These are phyloP conservation scores for Paedocypris sp. DNA, from an alignment of 2,113 vertebrate genomes.

Conservation along the genomic window DNA sequence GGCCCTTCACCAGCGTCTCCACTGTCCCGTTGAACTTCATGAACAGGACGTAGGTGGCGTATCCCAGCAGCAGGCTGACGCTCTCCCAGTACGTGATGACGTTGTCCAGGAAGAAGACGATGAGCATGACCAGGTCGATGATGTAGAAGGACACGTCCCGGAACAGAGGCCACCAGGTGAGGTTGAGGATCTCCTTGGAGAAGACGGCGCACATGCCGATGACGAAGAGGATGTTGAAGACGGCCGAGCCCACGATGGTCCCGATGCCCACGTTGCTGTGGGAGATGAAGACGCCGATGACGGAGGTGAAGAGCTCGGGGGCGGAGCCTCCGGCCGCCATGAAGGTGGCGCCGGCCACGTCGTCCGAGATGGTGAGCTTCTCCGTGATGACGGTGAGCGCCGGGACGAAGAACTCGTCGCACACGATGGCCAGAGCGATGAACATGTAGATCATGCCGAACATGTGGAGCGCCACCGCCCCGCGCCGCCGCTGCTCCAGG, in stretches of 20 bases:
- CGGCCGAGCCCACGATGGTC: slow-evolving; percentile 92
- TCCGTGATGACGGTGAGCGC: slow-evolving; percentile 94
- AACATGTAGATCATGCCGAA: slow-evolving; percentile 99
- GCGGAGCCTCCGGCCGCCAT: slow-evolving; percentile 98
- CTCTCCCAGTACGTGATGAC: slow-evolving; percentile 89
- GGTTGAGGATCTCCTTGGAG: slow-evolving; percentile 89
- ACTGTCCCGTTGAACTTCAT: slow-evolving; percentile 93
- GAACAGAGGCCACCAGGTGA: slow-evolving; percentile 98
- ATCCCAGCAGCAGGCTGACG: slow-evolving; percentile 68
- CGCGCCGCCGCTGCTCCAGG: slow-evolving; percentile 70
- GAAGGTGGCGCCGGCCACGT: slow-evolving; percentile 95
- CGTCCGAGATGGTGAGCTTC: slow-evolving; percentile 86
- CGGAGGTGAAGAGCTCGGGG: slow-evolving; percentile 95
- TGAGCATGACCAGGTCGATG: slow-evolving; percentile 88
- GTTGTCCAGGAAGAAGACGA: slow-evolving; percentile 96
- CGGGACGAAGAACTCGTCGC: slow-evolving; percentile 96
- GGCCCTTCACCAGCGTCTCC: slow-evolving; percentile 74
- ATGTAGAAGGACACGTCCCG: slow-evolving; percentile 96
- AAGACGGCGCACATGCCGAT: slow-evolving; percentile 98
- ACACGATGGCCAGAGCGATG: slow-evolving; percentile 94
- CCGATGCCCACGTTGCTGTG: slow-evolving; percentile 97
- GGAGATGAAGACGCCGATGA: slow-evolving; percentile 95
- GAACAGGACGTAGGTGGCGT: slow-evolving; percentile 84
- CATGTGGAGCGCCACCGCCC: slow-evolving; percentile 83
- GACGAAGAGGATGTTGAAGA: slow-evolving; percentile 97